These are phyloP conservation scores for Dromius quadrimaculatus DNA, from an alignment of 2,888 invertebrate genomes.

Conservation along the genomic window DNA sequence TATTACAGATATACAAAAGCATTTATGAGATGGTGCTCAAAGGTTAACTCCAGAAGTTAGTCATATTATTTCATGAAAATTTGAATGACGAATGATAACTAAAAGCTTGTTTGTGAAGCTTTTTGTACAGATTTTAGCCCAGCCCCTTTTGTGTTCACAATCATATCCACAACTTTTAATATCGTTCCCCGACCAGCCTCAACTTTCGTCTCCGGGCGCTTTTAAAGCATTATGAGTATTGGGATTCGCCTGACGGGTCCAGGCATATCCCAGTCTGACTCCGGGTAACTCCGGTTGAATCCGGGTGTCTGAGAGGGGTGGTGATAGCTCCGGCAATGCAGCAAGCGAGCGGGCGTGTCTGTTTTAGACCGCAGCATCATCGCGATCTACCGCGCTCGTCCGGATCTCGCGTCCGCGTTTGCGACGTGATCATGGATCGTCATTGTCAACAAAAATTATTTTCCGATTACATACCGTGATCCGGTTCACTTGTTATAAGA, in stretches of 20 bases:
- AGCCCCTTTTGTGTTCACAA: no score
- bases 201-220: neutral
- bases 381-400: constrained; percentile 15
- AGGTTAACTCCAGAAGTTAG: no score
- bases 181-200: constrained; percentile 7
- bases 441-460: constrained; percentile 1
- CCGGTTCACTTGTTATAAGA: neutral
- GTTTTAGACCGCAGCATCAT: constrained; percentile 35
- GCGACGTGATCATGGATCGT: constrained; percentile 27
- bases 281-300: constrained; percentile 33
- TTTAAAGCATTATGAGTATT: neutral
- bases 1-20: no score
- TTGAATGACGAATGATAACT: no score
- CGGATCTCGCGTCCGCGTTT: neutral
- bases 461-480: constrained; percentile 2
- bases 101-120: no score
- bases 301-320: constrained; percentile 2
- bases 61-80: no score
- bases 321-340: constrained; percentile 28
- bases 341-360: constrained; percentile 46
- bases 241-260: constrained; percentile 15
- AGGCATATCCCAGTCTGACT: constrained; percentile 34
- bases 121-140: no score
- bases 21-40: no score
- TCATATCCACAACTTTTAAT: no score